Evolutionary conservation across 2,888 invertebrate genomes (phyloP).

Genomic region (Stenodera caucasica): DNA sequence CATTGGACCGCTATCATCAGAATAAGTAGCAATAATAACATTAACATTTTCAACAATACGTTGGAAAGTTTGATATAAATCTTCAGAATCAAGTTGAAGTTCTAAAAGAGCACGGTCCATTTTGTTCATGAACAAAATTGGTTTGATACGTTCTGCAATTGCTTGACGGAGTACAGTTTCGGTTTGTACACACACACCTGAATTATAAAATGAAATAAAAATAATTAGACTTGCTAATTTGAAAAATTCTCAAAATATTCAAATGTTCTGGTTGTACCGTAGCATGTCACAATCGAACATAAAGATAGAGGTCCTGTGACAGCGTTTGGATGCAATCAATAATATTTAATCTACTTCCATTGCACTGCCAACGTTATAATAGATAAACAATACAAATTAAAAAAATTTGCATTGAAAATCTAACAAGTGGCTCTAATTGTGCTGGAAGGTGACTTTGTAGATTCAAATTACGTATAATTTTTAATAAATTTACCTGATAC

Average conservation of each 20-base stretch:
- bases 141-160: slow-evolving; percentile 99
- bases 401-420: slow-evolving; percentile 31
- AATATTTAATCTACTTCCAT: slow-evolving; percentile 66
- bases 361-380: slow-evolving; percentile 64
- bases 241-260: background rate
- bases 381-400: slow-evolving; percentile 32
- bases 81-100: slow-evolving; percentile 94
- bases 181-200: slow-evolving; percentile 99
- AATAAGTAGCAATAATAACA: slow-evolving; percentile 99
- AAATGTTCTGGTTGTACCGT: slow-evolving; percentile 59
- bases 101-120: slow-evolving; percentile 99
- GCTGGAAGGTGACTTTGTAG: too few relatives aligned
- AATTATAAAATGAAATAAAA: slow-evolving; percentile 22
- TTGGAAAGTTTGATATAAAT: slow-evolving; percentile 98
- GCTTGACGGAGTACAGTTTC: slow-evolving; percentile 99
- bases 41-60: slow-evolving; percentile 99
- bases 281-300: slow-evolving; percentile 72
- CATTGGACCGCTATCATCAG: slow-evolving; percentile 98
- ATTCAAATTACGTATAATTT: slow-evolving; percentile 13
- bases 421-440: slow-evolving; percentile 46
- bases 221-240: background rate
- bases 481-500: slow-evolving; percentile 76
- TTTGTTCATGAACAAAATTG: slow-evolving; percentile 99
- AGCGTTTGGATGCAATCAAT: slow-evolving; percentile 65
- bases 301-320: slow-evolving; percentile 78